Evolutionary conservation across 1,140 invertebrate species (phyloP), one percentile per base, ranked within the genome.

Genomic region (Phymorhynchus buccinoides): DNA sequence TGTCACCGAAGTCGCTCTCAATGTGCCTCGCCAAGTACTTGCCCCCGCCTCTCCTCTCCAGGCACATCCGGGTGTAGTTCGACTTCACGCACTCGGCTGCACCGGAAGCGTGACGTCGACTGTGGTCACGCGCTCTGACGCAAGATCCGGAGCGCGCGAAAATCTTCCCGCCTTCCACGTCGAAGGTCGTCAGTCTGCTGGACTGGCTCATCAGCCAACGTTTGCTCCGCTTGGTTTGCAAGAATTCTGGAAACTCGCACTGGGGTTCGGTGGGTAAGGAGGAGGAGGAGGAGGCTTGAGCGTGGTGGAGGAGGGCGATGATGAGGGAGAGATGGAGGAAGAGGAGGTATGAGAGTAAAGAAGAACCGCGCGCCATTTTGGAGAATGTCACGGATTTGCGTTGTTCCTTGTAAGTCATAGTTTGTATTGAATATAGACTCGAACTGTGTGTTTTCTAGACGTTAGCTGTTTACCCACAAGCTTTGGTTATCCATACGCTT

Each of bases 151-250:
- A 83, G 44, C 77, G 77, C 32, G 75, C 85, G 27, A 78, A 52
- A n/a, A 86, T 80, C 35, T 56, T 62, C 0, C 82, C 85, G 18
- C 81, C 81, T 9, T 66, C 56, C 48, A 86, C 81, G 66, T 86
- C 39, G 44, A 84, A 84, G n/a, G 85, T 84, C 12, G 77, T 79
- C 6, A 83, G 42, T 14, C 52, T 68, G 77, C 71, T 68, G 14
- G 75, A 84, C 56, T 84, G 85, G 75, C 84, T 86, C 35, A 86
- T 80, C 77, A 86, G 68, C 85, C 85, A 86, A 14, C 78, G 56
- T 39, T 84, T 86, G 56, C 42, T 79, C 27, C 79, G 41, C 30
- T 39, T 84, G 22, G 81, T 84, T 68, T 86, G 85, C 9, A 86
- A 66, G 32, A 80, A 86, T 2, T 73, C 37, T 7, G 82, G 62